Evolutionary conservation across 2,113 vertebrate species (phyloP), one percentile per base, ranked within the genome.

Genomic region (Burhinus bistriatus): DNA sequence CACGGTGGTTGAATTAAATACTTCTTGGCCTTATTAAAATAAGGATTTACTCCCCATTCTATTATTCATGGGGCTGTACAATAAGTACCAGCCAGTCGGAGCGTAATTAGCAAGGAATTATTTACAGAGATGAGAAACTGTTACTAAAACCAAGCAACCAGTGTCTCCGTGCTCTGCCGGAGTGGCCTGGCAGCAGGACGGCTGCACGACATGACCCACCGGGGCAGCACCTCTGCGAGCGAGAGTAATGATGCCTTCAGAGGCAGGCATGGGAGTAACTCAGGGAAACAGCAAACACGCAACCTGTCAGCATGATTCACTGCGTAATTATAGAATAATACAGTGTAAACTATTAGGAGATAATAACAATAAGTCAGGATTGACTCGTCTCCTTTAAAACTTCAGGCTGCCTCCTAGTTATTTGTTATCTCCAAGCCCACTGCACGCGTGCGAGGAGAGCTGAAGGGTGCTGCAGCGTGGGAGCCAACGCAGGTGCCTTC

Each of bases 321-420:
- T 5, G 94, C 93, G 96, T 96, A 97, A 98, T 97, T 95, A 84
- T 8, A 15, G 95, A 95, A 95, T 29, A 96, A 96, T 92, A 85
- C 95, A 69, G 83, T 76, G 93, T 78, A 91, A 96, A 95, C 96
- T 96, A 94, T 92, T 96, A 97, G 95, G 73, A 78, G 95, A 97
- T 94, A 91, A 97, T 78, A 96, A 93, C 90, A 94, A 11, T 83
- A 96, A 85, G 90, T 95, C 96, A 92, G 71, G 83, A 94, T 83
- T 73, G 93, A 88, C 87, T 96, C 11, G 57, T 88, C 47, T 54
- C 86, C 95, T 92, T 71, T 92, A 73, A 94, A 81, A 92, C 90
- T 81, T 78, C 83, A 70, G 86, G 59, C 78, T 93, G 72, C 57
- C 61, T 94, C 59, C 85, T 21, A 9, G 66, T 71, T 93, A 92